Conservation (phyloP, 2,113 vertebrate species). For the Holacanthus passer region DNA sequence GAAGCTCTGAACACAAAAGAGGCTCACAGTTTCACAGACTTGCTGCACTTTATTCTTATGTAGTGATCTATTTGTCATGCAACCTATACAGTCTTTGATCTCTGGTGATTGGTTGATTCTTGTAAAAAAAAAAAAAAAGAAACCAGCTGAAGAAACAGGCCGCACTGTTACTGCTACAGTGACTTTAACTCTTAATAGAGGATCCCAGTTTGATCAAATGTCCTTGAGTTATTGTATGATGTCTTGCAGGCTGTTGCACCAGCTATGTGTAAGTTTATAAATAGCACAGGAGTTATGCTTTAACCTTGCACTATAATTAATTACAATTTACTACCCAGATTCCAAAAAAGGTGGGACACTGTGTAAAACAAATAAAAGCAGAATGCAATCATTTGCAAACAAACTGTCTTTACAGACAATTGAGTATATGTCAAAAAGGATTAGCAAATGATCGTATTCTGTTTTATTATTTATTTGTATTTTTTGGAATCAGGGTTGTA, state of each 20-base stretch:
- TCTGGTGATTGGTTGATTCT: no score
- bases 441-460: no score
- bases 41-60: background rate
- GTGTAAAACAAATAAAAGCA: no score
- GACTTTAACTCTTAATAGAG: background rate
- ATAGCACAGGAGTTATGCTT: background rate
- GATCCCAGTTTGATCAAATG: background rate
- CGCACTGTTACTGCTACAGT: background rate
- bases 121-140: no score
- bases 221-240: background rate
- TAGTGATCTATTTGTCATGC: background rate
- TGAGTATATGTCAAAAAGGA: no score
- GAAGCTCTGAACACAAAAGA: constrained; percentile 35
- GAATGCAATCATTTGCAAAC: no score
- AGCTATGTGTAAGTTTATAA: no score
- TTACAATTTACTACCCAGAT: no score
- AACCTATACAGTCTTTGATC: background rate
- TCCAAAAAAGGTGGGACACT: no score
- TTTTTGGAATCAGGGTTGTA: background rate
- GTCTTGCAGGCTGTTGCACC: background rate
- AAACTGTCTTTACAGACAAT: no score
- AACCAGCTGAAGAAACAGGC: background rate
- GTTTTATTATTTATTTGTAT: background rate
- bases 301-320: no score
- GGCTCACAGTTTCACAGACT: constrained; percentile 3